Base-by-base conservation (phyloP, 2,888 invertebrate species). In the Lapara coniferarum region DNA sequence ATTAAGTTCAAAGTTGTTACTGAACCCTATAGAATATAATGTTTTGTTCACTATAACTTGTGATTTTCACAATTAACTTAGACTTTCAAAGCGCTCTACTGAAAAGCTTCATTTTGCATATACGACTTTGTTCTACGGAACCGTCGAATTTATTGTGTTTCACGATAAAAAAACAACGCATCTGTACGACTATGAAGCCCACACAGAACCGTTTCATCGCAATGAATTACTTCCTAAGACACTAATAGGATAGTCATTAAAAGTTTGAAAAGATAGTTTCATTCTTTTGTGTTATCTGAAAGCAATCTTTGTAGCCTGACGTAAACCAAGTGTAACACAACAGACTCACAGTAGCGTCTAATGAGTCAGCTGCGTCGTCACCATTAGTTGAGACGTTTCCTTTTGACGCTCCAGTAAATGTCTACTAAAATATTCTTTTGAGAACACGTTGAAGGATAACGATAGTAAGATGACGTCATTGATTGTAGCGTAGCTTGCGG, bases 381-480 rank as follows among this genome's bases (percentile, higher is more conserved):
- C 79, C 85, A 86, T 87, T 87, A 86, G 82, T 79, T 81, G 73
- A 70, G 73, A 75, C 78, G 79, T 77, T 83, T 81, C 83, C 81
- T 82, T 83, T 85, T 78, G 79, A 78, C 81, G 80, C 81, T 83
- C 73, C 83, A 81, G 80, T 84, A 83, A 86, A 86, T 85, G 86
- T 86, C 83, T 81, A 75, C 74, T 70, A 74, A 81, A 79, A 79
- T 80, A 78, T 78, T 76, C 51, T 16, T 44, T 19, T 51, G 49
- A 16, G 57, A 44, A 16, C 16, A 19, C 44, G 19, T 55, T 53
- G 67, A 16, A 10, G 44, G 8, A 49, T 25, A 30, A 51, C 10
- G 25, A 57, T 46, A 49, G 37, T 6, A 37, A 37, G 4, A n/a
- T 3, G n/a, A 30, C 58, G 49, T 49, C 5, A 46, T 67, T 57